These are phyloP conservation scores for Acanthisitta chloris DNA, from an alignment of 2,113 vertebrate genomes.

Conservation along the genomic window DNA sequence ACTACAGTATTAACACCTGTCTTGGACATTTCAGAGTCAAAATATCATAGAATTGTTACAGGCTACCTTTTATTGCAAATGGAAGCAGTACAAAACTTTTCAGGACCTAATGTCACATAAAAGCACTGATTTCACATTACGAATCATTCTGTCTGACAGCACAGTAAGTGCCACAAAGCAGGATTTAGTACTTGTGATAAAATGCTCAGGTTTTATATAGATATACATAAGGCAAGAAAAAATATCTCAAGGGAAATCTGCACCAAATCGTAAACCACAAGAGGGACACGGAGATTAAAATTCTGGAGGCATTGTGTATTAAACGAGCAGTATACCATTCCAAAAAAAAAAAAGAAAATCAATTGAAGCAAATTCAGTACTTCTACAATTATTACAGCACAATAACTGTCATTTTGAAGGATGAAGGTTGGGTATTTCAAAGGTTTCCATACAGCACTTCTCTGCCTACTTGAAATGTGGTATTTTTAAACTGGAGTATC, in stretches of 20 bases:
- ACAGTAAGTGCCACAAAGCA: background rate
- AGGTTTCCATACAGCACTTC: conserved; percentile 23
- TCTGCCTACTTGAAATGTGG: conserved; percentile 33
- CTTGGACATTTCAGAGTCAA: background rate
- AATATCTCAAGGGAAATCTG: conserved; percentile 38
- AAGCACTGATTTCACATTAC: background rate
- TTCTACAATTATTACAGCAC: conserved; percentile 47
- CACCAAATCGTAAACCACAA: conserved; percentile 43
- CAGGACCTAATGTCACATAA: background rate
- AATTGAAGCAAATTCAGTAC: conserved; percentile 30
- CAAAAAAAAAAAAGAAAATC: conserved; percentile 38
- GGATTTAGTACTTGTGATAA: background rate
- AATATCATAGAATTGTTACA: background rate
- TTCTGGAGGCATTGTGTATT: conserved; percentile 4
- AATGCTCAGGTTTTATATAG: background rate
- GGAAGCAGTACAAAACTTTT: background rate
- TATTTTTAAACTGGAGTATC: conserved; percentile 48
- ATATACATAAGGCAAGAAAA: background rate
- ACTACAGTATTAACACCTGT: background rate
- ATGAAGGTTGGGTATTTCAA: conserved; percentile 52
- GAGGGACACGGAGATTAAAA: conserved; percentile 12
- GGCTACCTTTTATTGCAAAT: background rate
- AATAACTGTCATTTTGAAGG: conserved; percentile 61
- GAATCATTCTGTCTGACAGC: background rate
- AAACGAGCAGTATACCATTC: conserved; percentile 18